These are phyloP conservation scores for Syritta pipiens DNA, from an alignment of 2,888 invertebrate genomes.

Conservation along the genomic window DNA sequence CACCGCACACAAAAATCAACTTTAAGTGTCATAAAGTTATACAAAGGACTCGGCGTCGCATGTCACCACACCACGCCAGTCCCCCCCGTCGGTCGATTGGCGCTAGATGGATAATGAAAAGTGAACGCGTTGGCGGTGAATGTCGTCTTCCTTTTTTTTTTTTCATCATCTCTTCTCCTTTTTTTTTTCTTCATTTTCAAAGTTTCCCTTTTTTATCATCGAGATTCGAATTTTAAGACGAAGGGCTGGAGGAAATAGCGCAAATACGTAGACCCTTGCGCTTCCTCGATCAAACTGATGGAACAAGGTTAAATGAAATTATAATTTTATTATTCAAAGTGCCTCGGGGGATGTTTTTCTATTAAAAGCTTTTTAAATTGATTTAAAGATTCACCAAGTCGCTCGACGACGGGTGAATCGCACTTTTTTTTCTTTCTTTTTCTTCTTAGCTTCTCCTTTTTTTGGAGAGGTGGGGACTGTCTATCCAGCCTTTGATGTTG, in stretches of 20 bases:
- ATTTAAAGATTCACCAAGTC: slow-evolving; percentile 50
- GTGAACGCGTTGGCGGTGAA: slow-evolving; percentile 7
- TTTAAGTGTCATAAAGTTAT: slow-evolving; percentile 50
- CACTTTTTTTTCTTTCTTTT: background rate
- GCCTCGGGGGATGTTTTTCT: slow-evolving; percentile 54
- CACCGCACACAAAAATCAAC: slow-evolving; percentile 30
- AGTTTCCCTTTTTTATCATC: slow-evolving; percentile 12
- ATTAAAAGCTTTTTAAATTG: slow-evolving; percentile 66
- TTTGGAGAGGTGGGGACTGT: slow-evolving; percentile 17
- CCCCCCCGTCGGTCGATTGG: slow-evolving; percentile 2
- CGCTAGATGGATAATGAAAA: slow-evolving; percentile 36
- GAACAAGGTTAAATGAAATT: slow-evolving; percentile 52
- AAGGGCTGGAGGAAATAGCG: background rate
- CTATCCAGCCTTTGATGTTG: slow-evolving; percentile 26
- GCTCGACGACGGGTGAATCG: background rate
- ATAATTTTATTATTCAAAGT: slow-evolving; percentile 59
- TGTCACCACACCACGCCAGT: background rate
- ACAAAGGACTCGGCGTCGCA: slow-evolving; percentile 23
- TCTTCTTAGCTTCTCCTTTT: slow-evolving; percentile 3
- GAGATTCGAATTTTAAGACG: slow-evolving; percentile 2
- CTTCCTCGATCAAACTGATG: slow-evolving; percentile 42
- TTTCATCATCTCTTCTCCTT: background rate
- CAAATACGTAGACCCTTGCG: slow-evolving; percentile 3
- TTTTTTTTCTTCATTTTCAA: background rate
- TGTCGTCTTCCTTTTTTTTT: background rate